Percentiles rank a stretch among this genome's conserved stretches.
Evolutionary conservation across 2,797 vertebrate species (phyloP).

Genomic region (Coregonus ussuriensis): DNA sequence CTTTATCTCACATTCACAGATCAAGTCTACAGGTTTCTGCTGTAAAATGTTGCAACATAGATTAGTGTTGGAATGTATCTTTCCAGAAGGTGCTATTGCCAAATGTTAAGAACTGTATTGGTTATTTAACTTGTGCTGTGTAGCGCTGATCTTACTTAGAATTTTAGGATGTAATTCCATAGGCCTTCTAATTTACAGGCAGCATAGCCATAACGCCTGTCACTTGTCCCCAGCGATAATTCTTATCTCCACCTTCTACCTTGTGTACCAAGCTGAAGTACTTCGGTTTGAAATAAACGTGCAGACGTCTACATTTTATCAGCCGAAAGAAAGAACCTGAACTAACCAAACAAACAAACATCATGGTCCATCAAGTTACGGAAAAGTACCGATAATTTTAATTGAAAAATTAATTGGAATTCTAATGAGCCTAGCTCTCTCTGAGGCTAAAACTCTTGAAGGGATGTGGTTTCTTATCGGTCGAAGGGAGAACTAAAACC

Average conservation of each 20-base stretch:
- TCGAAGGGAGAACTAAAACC: constrained; percentile 1
- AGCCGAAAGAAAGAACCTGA: constrained; percentile 28
- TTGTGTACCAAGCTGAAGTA: constrained; percentile 38
- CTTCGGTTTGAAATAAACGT: constrained; percentile 53
- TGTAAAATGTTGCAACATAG: background rate
- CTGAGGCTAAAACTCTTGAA: constrained; percentile 46
- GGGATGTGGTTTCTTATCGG: constrained; percentile 33
- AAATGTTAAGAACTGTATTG: background rate
- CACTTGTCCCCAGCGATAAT: constrained; percentile 23
- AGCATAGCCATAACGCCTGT: constrained; percentile 1
- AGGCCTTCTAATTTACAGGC: background rate
- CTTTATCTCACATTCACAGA: background rate
- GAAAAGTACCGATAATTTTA: constrained; percentile 53
- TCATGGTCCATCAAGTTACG: constrained; percentile 39
- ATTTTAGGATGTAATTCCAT: background rate
- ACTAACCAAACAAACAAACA: constrained; percentile 34
- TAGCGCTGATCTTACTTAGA: background rate
- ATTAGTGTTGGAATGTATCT: background rate
- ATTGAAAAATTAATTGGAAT: constrained; percentile 61
- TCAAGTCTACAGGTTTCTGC: background rate
- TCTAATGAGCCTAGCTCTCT: constrained; percentile 46
- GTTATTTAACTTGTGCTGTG: background rate
- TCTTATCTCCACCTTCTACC: constrained; percentile 57
- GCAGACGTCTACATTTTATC: constrained; percentile 41
- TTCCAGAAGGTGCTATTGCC: background rate